phyloP scores from a whole-genome alignment of 2,113 vertebrate genomes.

The Plecturocebus donacophilus region DNA sequence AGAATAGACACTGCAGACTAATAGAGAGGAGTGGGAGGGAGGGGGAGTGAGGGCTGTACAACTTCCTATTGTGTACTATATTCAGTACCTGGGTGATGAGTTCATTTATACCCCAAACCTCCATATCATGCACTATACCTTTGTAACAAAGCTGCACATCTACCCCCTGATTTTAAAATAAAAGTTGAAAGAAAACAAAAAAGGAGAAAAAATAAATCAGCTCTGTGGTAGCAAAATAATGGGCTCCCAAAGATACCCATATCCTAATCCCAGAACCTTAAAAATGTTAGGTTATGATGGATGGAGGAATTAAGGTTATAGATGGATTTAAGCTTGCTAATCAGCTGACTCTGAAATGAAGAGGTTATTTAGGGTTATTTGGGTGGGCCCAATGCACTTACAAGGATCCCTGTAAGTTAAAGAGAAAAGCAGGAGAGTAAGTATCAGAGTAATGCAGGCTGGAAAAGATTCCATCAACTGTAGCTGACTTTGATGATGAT shows the following conservation, averaged over 20 bases:
- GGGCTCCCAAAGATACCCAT: rapidly evolving
- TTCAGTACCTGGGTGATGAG: too few relatives aligned
- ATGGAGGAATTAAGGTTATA: background rate
- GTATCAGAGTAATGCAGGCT: background rate
- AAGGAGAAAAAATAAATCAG: background rate
- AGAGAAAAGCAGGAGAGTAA: background rate
- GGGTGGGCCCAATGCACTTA: background rate
- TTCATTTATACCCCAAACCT: too few relatives aligned
- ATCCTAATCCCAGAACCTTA: background rate
- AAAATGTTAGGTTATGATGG: background rate
- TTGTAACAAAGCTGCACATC: background rate
- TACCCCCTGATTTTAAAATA: too few relatives aligned
- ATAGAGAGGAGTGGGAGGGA: too few relatives aligned
- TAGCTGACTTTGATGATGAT: background rate
- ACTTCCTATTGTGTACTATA: too few relatives aligned
- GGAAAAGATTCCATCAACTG: background rate
- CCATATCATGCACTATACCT: too few relatives aligned
- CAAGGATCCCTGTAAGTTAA: background rate
- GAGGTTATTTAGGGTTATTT: background rate
- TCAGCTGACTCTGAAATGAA: background rate
- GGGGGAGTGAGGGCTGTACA: too few relatives aligned
- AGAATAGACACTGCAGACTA: too few relatives aligned
- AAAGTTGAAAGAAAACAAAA: too few relatives aligned
- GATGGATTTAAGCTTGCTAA: background rate
- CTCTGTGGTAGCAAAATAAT: background rate